A percentile compares a stretch with the other conserved stretches of the same genome.
These are phyloP conservation scores for Platerodrilus igneus DNA, from an alignment of 2,888 invertebrate genomes.

Conservation along the genomic window DNA sequence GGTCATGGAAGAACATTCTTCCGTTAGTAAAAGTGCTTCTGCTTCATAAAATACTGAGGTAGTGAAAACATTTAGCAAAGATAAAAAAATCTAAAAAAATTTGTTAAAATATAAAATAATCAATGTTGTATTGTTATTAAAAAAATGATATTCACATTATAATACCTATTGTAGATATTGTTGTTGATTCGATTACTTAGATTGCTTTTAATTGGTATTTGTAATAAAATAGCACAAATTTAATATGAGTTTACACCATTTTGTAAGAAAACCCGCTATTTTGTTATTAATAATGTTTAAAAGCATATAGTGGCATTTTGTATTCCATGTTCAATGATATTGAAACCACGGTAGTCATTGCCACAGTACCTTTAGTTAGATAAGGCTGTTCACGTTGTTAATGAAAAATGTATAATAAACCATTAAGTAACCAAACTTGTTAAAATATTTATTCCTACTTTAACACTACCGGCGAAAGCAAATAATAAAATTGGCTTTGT, in stretches of 20 bases:
- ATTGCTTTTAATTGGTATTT: conserved; percentile 34
- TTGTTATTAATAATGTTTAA: conserved; percentile 19
- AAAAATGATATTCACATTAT: conserved; percentile 48
- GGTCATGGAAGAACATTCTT: too few relatives aligned
- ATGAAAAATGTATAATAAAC: conserved; percentile 41
- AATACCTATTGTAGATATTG: conserved; percentile 47
- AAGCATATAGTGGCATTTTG: conserved; percentile 40
- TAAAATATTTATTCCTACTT: too few relatives aligned
- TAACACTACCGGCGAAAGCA: too few relatives aligned
- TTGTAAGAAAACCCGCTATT: conserved; percentile 11
- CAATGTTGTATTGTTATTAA: conserved; percentile 63
- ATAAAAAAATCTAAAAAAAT: conserved; percentile 45
- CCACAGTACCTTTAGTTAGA: conserved; percentile 50
- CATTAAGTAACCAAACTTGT: too few relatives aligned
- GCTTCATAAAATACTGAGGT: conserved; percentile 38
- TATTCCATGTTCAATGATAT: conserved; percentile 46
- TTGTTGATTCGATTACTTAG: conserved; percentile 44
- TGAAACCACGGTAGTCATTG: conserved; percentile 47
- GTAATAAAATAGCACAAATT: conserved; percentile 24
- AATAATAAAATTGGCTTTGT: too few relatives aligned
- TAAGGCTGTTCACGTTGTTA: conserved; percentile 52
- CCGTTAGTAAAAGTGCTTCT: too few relatives aligned
- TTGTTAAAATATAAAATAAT: conserved; percentile 58
- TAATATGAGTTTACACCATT: conserved; percentile 6
- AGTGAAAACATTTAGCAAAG: conserved; percentile 45